Base-by-base conservation (phyloP, 2,888 invertebrate genomes). In the Aproaerema taeniolella region DNA sequence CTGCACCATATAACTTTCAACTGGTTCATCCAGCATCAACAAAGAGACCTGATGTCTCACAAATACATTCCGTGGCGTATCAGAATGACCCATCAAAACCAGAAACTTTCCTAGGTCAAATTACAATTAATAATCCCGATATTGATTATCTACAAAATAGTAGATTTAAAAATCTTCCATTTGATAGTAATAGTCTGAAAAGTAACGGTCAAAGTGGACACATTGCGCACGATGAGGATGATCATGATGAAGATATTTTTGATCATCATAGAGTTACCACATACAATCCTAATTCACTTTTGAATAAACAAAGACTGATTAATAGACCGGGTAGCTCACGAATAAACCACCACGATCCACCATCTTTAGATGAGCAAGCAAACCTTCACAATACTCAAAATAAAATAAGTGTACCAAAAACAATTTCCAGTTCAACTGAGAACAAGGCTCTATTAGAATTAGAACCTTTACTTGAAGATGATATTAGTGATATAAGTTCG, bases 51-150 rank as follows among this genome's bases (percentile, higher is more conserved):
- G 89, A 89, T 49, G 76, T 82, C 42, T 78, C 89, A 45, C 82
- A 88, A 54, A 88, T 89, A 50, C 89, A 88, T 58, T 83, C 86
- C n/a, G 75, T 82, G 35, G 87, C 85, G 2, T 89, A 89, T 55
- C 88, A 87, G 57, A 87, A 88, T 58, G 86, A 89, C 55, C 89
- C 89, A 9, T 88, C 89, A 2, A 88, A 89, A 60, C 88, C 88
- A 14, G 90, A 90, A 77, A 89, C 89, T 28, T 90, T 90, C 64
- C 67, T 90, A 42, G 90, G 90, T 6, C 89, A 90, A 75, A 89
- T 90, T 31, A 90, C 90, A 11, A 74, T 90, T 42, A 89, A 90
- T 55, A 89, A 89, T 64, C 89, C 89, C 10, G 89, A 88, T 55
- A 81, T 87, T 42, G 81, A 86, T 47, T 81, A 79, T 49, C 63